phyloP scores from a whole-genome alignment of 2,113 vertebrate genomes.

The Leptocoma aspasia region DNA sequence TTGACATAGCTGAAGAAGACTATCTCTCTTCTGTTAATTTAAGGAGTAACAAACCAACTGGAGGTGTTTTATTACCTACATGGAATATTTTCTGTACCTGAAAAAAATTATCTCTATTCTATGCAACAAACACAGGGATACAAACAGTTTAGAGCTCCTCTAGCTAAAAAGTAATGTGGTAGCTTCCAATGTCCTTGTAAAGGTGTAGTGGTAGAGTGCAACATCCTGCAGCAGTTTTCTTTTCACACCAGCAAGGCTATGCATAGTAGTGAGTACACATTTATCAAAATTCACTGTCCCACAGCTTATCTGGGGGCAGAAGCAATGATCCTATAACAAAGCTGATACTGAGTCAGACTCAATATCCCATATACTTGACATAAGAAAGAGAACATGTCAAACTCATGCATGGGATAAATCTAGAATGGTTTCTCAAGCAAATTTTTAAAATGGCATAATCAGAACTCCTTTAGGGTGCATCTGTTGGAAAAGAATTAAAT shows the following conservation, averaged over 20 bases:
- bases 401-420: background rate
- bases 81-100: background rate
- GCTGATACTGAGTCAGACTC: background rate
- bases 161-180: background rate
- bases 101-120: background rate
- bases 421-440: background rate
- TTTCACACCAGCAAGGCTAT: background rate
- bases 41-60: background rate
- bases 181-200: background rate
- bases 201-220: background rate
- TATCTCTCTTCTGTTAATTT: background rate
- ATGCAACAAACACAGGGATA: background rate
- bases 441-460: background rate
- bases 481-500: background rate
- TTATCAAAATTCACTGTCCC: background rate
- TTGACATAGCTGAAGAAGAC: background rate
- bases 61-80: background rate
- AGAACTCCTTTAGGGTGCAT: background rate
- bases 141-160: background rate
- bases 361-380: background rate
- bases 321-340: background rate
- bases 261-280: accelerated
- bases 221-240: background rate
- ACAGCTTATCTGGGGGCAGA: background rate
- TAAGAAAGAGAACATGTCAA: background rate